Base-by-base conservation (phyloP, 2,113 vertebrate species). In the Centropristis striata region DNA sequence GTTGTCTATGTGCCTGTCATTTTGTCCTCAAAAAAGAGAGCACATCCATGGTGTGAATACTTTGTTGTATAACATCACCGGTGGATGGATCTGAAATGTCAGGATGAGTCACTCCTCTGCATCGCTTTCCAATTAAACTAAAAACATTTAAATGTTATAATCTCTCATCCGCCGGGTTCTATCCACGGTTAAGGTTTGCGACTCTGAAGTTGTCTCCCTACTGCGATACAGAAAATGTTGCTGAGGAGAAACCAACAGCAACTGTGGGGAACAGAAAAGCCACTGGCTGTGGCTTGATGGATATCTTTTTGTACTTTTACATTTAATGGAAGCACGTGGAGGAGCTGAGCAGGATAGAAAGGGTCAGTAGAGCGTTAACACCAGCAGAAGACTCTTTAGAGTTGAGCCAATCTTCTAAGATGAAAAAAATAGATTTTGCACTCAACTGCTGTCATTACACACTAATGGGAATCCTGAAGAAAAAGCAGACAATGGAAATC, bases 281-380 rank as follows among this genome's bases (percentile, higher is more conserved):
- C 15, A n/a, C n/a, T 12, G 44, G 8, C 49, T 27, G n/a, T 27
- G 8, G 20, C 21, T 23, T 25, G 16, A 58, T 15, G 27, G 55
- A 50, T 21, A 39, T 57, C 49, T 39, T 81, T 83, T 18, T 77
- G 25, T 64, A 54, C 80, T 79, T 86, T 41, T 27, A 63, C 41
- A 51, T 18, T 32, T 27, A 58, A 39, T 61, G 78, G 63, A 68
- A 44, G 46, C 70, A 60, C 68, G 41, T 36, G 42, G 16, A 61
- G 39, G 50, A 58, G 2, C 46, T 75, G 78, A 37, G 53, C 16
- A 81, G 59, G 70, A 75, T 0, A 67, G 21, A 53, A 83, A 49
- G 70, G 70, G 50, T 85, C 76, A 71, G 60, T 8, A 51, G 28
- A 66, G 44, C 68, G 80, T 78, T 68, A 78, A 83, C 46, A 66